Base-by-base conservation (phyloP, 2,113 vertebrate genomes). In the Brachirus orientalis region DNA sequence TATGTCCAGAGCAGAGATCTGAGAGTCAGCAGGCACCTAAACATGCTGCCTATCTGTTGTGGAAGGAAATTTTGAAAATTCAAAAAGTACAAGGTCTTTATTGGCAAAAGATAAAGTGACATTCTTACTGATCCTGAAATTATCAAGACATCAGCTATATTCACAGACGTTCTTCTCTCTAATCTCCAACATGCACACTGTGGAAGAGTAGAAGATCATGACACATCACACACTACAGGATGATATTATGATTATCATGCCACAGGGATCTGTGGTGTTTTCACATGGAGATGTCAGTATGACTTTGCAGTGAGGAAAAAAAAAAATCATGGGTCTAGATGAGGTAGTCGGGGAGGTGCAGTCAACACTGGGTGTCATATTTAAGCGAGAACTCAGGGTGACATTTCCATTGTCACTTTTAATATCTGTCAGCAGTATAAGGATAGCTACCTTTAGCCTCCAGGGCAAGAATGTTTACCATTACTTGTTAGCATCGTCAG, bases 71-170 rank as follows among this genome's bases (percentile, higher is more conserved):
- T 60, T 33, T 59, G 16, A 22, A 41, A 4, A 7, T n/a, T 40
- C 3, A 17, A 63, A 40, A 63, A 40, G 40, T 19, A 62, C 20
- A 64, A 28, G 46, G 47, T 50, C 52, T 63, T 11, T 44, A 17
- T 12, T 44, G 18, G 53, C 52, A 63, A 19, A 66, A n/a, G 64
- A 37, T 28, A 12, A 48, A 13, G 56, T 2, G 20, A 13, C 6
- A n/a, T 52, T 9, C 50, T 3, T 1, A 9, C 22, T 8, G 22
- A 35, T 46, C 10, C 17, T 11, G 10, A 48, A 48, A 48, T 6
- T 4, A 10, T 20, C 12, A 14, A n/a, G 28, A 28, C 3, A 28
- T 28, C 28, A 28, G 28, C 3, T 28, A 28, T 28, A 19, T 7
- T 28, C 20, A 51, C 48, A 28, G 1, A 51, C 8, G 50, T 35